Evolutionary conservation across 2,113 vertebrate genomes (phyloP), one percentile per base, ranked within the genome.

Genomic region (Sinocyclocheilus anophthalmus): DNA sequence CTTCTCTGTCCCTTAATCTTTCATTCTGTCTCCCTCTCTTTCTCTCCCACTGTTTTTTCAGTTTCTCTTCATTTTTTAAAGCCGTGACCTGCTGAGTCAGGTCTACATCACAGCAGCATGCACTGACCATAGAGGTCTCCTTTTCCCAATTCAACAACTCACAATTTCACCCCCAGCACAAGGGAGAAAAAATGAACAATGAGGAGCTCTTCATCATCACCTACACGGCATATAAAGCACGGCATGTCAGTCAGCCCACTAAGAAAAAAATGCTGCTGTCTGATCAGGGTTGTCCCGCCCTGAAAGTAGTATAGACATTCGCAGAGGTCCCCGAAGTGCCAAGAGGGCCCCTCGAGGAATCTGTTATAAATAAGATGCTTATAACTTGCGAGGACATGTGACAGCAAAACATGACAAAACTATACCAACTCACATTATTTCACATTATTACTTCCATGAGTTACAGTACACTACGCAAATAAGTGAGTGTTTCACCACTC

Each of bases 61-160:
- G 42, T 33, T 24, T 61, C 37, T 50, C 63, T 59, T 12, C 4
- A 26, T 50, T 83, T 55, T 82, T n/a, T 73, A 59, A 70, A 39
- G 30, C 24, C 48, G 14, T 63, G 76, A 22, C n/a, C 65, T 86
- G 87, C 84, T 86, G 81, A 88, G 65, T 84, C 76, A 88, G 87
- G 53, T 53, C 42, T 75, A 80, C 48, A 78, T 75, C 11, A 39
- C 67, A 14, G 70, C 72, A 78, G 87, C 70, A 12, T 57, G 16
- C 72, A 48, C 80, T 55, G 72, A 57, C 75, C 67, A 14, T 26
- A 72, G 72, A 77, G 59, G 57, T 63, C 79, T 70, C 18, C 30
- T 73, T 77, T 53, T 67, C 75, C 63, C 37, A 59, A 84, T 88
- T 86, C n/a, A 80, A 84, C 87, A 86, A 22, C 61, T n/a, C 45